Base-by-base conservation (phyloP, 2,888 invertebrate species). In the Mystacides longicornis region DNA sequence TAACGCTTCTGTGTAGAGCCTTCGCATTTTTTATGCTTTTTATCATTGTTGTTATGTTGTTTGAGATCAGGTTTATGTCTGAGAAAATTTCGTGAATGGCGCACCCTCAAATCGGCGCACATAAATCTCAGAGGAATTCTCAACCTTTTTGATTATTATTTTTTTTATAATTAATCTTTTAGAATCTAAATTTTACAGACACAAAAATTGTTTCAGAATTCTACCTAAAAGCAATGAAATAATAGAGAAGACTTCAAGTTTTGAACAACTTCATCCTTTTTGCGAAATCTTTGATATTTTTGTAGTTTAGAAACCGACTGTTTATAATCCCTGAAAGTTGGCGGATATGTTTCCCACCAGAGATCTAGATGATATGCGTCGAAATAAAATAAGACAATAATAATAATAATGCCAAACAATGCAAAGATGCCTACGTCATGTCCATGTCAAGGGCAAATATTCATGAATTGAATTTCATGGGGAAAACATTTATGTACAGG, bases 1-100 rank as follows among this genome's bases (percentile, higher is more conserved):
- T 16, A 14, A 37, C 16, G 37, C 37, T 37, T 37, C 37, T 37
- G 37, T 37, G 14, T 16, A 14, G 37, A 14, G 37, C 37, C 37
- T 37, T 37, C n/a, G n/a, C n/a, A 37, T 37, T 37, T 37, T 27
- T 14, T 37, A 16, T 16, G 37, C 16, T 37, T 37, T 7, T 7
- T 37, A 37, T 37, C 14, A 37, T 37, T 37, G 16, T 37, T 37
- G 4, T 3, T 37, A 37, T 37, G 27, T 27, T 27, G 16, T 14
- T 43, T 22, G 27, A 46, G 47, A 37, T 33, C 31, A 31, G 53
- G 23, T 42, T 48, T 53, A 48, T 46, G 23, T 23, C 49, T 23
- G 54, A 54, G 54, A 49, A 43, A 49, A 49, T 31, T 55, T 56
- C 56, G 56, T 56, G 56, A 56, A 27, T 33, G 49, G 43, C 52